phyloP scores from a whole-genome alignment of 2,797 vertebrate genomes.

The Pempheris klunzingeri region DNA sequence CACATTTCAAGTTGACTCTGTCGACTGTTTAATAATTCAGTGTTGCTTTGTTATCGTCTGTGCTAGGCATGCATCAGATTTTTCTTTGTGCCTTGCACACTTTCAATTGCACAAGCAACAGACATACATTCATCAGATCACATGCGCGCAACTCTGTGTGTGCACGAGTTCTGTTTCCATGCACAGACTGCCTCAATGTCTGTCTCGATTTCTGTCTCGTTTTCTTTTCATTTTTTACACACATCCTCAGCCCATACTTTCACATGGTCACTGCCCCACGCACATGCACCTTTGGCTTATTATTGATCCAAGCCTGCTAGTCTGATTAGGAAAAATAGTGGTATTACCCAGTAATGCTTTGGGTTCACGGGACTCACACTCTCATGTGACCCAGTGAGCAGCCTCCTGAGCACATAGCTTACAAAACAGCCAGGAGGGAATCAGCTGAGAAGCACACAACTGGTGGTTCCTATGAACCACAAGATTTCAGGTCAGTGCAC shows the following conservation, averaged over 20 bases:
- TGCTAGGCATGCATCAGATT: constrained; percentile 34
- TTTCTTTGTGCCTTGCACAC: constrained; percentile 29
- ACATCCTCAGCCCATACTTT: constrained; percentile 7
- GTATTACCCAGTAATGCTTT: constrained; percentile 63
- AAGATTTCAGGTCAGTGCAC: constrained; percentile 67
- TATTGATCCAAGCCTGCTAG: constrained; percentile 54
- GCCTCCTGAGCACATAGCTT: constrained; percentile 51
- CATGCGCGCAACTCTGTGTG: neutral
- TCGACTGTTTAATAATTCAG: constrained; percentile 72
- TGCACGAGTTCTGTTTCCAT: neutral
- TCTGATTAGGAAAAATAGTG: constrained; percentile 59
- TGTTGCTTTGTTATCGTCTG: constrained; percentile 56
- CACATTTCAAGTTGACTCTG: constrained; percentile 55
- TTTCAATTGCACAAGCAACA: constrained; percentile 29
- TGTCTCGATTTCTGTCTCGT: neutral
- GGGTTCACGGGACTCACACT: constrained; percentile 60
- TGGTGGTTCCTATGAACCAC: constrained; percentile 59
- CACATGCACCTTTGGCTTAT: constrained; percentile 42
- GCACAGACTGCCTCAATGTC: neutral
- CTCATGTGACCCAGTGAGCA: constrained; percentile 73
- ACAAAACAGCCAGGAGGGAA: constrained; percentile 59
- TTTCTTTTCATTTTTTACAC: neutral
- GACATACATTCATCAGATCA: neutral
- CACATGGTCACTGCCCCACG: constrained; percentile 28
- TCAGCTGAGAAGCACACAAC: constrained; percentile 80